Evolutionary conservation across 2,113 vertebrate species (phyloP).

Genomic region (Corvus cornix): DNA sequence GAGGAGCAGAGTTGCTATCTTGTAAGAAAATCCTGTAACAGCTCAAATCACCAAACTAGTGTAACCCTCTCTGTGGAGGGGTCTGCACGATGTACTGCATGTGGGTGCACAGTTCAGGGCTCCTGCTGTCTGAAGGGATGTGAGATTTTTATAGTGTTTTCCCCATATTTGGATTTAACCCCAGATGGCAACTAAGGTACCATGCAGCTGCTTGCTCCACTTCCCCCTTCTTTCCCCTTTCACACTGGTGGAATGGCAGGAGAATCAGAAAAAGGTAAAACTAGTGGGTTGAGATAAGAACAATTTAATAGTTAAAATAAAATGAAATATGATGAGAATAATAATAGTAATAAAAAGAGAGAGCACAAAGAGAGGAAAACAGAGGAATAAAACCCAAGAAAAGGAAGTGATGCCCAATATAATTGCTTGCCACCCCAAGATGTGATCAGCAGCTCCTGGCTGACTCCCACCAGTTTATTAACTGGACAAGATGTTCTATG

Average conservation of each 20-base stretch:
- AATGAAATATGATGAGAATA: neutral
- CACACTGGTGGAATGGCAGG: neutral
- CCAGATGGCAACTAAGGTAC: neutral
- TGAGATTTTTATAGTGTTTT: neutral
- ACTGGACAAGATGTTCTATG: neutral
- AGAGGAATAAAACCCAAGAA: neutral
- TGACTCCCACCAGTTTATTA: neutral
- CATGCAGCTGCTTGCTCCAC: neutral
- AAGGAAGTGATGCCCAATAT: neutral
- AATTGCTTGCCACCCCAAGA: neutral
- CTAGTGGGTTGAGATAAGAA: neutral
- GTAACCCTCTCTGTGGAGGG: neutral
- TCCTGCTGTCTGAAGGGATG: neutral
- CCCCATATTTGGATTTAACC: neutral
- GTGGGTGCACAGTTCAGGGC: fast-evolving
- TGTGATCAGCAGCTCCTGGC: fast-evolving
- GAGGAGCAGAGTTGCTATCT: neutral
- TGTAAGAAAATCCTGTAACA: neutral
- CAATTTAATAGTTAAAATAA: neutral
- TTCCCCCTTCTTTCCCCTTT: neutral
- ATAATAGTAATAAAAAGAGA: neutral
- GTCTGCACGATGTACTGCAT: fast-evolving
- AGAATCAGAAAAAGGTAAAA: neutral
- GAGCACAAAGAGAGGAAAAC: neutral
- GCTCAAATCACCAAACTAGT: neutral